Evolutionary conservation across 2,888 invertebrate species (phyloP), one percentile per base, ranked within the genome.

Genomic region (Caenorhabditis sp.): DNA sequence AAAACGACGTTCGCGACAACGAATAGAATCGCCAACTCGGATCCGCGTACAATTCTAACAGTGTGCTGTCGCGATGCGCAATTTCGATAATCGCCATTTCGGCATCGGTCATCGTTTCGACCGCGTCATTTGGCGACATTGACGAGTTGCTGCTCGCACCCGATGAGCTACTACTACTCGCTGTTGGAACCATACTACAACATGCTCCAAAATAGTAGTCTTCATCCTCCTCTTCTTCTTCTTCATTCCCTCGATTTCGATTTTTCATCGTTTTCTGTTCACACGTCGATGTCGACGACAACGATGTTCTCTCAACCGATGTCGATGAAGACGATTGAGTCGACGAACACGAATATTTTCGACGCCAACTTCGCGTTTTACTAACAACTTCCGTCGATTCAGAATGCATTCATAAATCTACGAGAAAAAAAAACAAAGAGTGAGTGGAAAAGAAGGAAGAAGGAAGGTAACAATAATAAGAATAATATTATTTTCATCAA

Each of bases 31-130:
- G 63, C 66, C 76, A 70, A 14, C 69, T 63, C 0, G 69, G 69
- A 65, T 79, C 78, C 2, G 60, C 58, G 53, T 81, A 81, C 1
- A 76, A 66, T 17, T 79, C 76, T 5, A 79, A 43, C 6, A 81
- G 58, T n/a, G 53, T 53, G 37, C 72, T 70, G 3, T 78, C 66
- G 10, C 60, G 31, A 58, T 79, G 78, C 1, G 81, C 81, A 31
- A 67, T 21, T 53, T 81, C 81, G 51, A 81, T 73, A 31, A 55
- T 62, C 6, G 66, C 77, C 49, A 81, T 53, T 57, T 79, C 81
- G 50, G 66, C 66, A 21, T 77, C 79, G 17, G 68, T 72, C 81
- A 81, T 77, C 12, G 62, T 54, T 27, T 57, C 64, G 1, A 71
- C 66, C 23, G 62, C 54, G 21, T 57, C 64, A 1, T 64, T 63